Base-by-base conservation (phyloP, 2,113 vertebrate genomes). In the Physeter macrocephalus region DNA sequence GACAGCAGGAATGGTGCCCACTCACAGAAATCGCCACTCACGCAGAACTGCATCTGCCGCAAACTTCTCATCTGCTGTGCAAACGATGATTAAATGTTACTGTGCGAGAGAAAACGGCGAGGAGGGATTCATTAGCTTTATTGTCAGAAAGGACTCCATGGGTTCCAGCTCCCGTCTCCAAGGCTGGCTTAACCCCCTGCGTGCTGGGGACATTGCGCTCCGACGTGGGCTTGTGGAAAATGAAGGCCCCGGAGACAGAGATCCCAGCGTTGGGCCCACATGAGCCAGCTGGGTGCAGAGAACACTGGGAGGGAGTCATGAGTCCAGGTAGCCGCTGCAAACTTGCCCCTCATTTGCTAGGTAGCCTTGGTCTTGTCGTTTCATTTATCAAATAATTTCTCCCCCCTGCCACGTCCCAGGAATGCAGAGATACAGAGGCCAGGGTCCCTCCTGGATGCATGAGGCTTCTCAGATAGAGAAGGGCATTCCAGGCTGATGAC, bases 31-130 rank as follows among this genome's bases (percentile, higher is more conserved):
- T 92, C 74, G 83, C 97, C 94, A 87, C 89, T 97, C 90, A 78
- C 27, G 96, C 96, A 97, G 80, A 97, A 96, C 78, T 54, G 85
- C 95, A 98, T 98, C 98, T 97, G 97, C 96, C 0, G 69, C 89
- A 95, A 94, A 95, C 88, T 96, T 88, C 97, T 98, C 92, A 87
- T 98, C 93, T 93, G 96, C 97, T 97, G 95, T 93, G 96, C 96
- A 98, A 97, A 97, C 95, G 96, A 88, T 97, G 97, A 98, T 97
- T 97, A 96, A 97, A 97, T 94, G 97, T 97, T 97, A 98, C 97
- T 97, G 97, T 97, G 97, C 90, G 52, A 93, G 95, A 96, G 97
- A 98, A 97, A 97, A 94, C 81, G 39, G 97, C 98, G 95, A 97
- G 97, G 97, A 98, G 91, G 88, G 96, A 95, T 62, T 98, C 97